Evolutionary conservation across 92 coral and sea anemone species (phyloP).

Genomic region (Zoanthus solanderi): DNA sequence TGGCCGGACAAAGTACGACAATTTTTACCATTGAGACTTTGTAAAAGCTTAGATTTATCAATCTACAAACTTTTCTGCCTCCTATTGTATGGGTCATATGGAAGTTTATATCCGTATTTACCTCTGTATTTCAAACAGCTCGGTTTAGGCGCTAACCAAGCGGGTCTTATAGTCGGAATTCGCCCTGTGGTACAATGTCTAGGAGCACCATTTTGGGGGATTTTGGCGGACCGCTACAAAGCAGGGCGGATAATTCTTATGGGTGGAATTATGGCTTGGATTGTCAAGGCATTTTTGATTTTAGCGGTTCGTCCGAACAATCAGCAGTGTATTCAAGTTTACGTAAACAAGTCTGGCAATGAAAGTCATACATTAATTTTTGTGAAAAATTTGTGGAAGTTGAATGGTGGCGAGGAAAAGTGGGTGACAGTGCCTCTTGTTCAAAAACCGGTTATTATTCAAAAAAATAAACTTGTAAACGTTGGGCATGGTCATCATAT

Average conservation of each 20-base stretch:
- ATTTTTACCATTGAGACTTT: not conserved
- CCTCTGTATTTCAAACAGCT: constrained; percentile 92
- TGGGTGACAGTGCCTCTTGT: constrained; percentile 65
- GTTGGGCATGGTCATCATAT: constrained; percentile 9
- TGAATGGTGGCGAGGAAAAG: constrained; percentile 21
- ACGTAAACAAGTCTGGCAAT: constrained; percentile 69
- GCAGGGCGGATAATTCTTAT: constrained; percentile 76
- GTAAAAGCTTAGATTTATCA: constrained; percentile 54
- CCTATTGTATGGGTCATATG: constrained; percentile 87
- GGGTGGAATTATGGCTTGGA: constrained; percentile 86
- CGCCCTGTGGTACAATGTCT: constrained; percentile 90
- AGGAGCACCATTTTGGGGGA: constrained; percentile 91
- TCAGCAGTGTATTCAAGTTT: constrained; percentile 83
- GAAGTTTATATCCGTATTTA: constrained; percentile 78
- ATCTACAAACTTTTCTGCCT: constrained; percentile 88
- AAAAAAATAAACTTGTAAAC: constrained; percentile 12
- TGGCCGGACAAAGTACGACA: not conserved
- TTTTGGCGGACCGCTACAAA: constrained; percentile 79
- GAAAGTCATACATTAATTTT: constrained; percentile 52
- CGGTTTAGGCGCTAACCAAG: constrained; percentile 74
- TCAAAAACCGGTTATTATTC: constrained; percentile 27
- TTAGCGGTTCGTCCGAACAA: constrained; percentile 79
- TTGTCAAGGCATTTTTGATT: constrained; percentile 74
- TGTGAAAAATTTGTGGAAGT: constrained; percentile 66
- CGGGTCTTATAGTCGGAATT: constrained; percentile 81